Evolutionary conservation across 1,140 invertebrate genomes (phyloP).

Genomic region (Hirudo medicinalis): DNA sequence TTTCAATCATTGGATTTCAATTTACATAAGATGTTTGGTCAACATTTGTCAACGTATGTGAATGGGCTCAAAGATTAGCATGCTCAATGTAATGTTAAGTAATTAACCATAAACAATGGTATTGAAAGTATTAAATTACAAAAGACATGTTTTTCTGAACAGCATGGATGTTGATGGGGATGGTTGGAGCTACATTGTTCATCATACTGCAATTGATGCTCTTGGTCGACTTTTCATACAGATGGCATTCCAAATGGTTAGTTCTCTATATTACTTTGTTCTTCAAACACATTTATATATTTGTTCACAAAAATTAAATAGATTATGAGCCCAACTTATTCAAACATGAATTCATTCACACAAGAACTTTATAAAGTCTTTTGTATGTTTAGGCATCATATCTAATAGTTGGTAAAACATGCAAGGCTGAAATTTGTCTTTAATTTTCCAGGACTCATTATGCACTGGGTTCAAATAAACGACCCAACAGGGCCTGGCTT

Average conservation of each 20-base stretch:
- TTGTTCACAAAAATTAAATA: no score
- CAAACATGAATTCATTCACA: no score
- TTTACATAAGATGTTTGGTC: not conserved
- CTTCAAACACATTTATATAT: not conserved
- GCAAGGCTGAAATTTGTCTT: no score
- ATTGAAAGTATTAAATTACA: constrained; percentile 4
- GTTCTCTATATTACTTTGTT: not conserved
- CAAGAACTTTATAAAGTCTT: no score
- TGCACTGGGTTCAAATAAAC: not conserved
- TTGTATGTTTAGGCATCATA: no score
- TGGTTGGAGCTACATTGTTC: constrained; percentile 88
- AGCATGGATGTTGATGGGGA: constrained; percentile 95
- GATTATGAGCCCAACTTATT: no score
- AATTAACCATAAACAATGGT: not conserved
- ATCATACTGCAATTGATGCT: constrained; percentile 89
- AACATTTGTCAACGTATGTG: not conserved
- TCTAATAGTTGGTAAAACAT: no score
- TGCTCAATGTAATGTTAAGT: not conserved
- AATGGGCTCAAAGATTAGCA: not conserved
- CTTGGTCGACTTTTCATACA: constrained; percentile 92
- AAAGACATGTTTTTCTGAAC: constrained; percentile 9
- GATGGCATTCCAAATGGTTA: constrained; percentile 78
- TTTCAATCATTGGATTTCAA: not conserved
- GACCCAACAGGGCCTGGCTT: not conserved
- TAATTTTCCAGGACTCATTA: not conserved